Conservation (phyloP, 1,140 invertebrate genomes). For the Apolygus lucorum region DNA sequence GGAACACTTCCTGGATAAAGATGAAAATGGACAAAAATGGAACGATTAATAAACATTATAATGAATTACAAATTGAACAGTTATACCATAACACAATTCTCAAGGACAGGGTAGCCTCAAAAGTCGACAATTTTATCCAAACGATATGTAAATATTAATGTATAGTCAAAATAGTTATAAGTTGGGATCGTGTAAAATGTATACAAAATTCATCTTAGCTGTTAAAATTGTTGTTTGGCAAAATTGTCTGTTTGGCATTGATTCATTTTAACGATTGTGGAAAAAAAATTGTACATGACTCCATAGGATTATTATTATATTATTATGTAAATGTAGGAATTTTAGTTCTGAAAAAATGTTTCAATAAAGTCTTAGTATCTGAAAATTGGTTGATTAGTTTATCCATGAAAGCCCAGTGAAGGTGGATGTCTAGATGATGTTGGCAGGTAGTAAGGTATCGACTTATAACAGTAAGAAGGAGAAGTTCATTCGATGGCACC, state of each 20-base stretch:
- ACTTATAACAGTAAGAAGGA: no score
- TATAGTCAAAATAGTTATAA: slow-evolving; percentile 23
- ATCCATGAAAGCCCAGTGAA: no score
- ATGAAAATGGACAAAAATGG: background rate
- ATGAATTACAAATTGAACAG: no score
- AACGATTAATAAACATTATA: slow-evolving; percentile 7
- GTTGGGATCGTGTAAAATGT: slow-evolving; percentile 24
- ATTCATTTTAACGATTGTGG: slow-evolving; percentile 23
- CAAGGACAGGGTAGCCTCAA: slow-evolving; percentile 29
- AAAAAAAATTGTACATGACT: slow-evolving; percentile 23
- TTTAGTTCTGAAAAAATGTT: slow-evolving; percentile 28
- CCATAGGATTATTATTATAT: slow-evolving; percentile 19
- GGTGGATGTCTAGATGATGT: no score
- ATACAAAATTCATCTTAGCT: slow-evolving; percentile 22
- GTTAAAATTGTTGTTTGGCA: slow-evolving; percentile 17
- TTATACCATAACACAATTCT: slow-evolving; percentile 24
- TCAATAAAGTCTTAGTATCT: slow-evolving; percentile 23
- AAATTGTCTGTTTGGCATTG: slow-evolving; percentile 23
- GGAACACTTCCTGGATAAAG: background rate
- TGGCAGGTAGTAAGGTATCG: no score
- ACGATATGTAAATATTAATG: slow-evolving; percentile 28
- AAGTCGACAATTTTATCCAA: slow-evolving; percentile 28
- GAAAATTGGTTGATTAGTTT: background rate
- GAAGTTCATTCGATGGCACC: no score
- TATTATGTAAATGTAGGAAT: slow-evolving; percentile 27